Base-by-base conservation (phyloP, 1,140 invertebrate species). In the Bathynomus jamesi region DNA sequence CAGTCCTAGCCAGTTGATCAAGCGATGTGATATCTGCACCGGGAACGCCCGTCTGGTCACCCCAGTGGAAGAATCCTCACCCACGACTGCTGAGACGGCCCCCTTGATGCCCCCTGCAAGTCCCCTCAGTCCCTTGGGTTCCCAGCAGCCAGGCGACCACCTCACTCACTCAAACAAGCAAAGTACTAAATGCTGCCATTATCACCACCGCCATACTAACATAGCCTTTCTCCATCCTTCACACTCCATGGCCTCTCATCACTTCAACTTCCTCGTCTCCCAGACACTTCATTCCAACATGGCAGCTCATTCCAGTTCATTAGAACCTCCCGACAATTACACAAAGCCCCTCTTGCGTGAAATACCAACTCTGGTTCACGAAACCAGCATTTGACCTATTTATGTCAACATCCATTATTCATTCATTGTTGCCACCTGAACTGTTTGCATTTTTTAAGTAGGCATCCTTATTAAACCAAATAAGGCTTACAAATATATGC, bases 381-480 rank as follows among this genome's bases (percentile, higher is more conserved):
- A 78, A 67, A 78, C 78, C 30, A 76, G 76, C 67, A 78, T 78
- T 60, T 78, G 74, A 77, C 72, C 66, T 63, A 64, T 61, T 73
- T 70, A 53, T 53, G 21, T 53, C 21, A 53, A 53, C 40, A 53
- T 53, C 21, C 40, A 17, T 5, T 17, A 53, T 17, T 21, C 21
- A 17, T 53, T 53, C 21, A 53, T 53, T 53, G 13, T 3, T 21
- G 13, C 5, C 40, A 17, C 21, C 40, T 11, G 11, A 53, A 53
- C n/a, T n/a, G n/a, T n/a, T n/a, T n/a, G n/a, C n/a, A n/a, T n/a
- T n/a, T n/a, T n/a, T n/a, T n/a, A n/a, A n/a, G n/a, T n/a, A n/a
- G n/a, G n/a, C n/a, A n/a, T n/a, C n/a, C n/a, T n/a, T n/a, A n/a
- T n/a, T n/a, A n/a, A n/a, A n/a, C n/a, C n/a, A n/a, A n/a, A n/a